Percentiles rank a stretch among this genome's conserved stretches.
These are phyloP conservation scores for Piaya cayana DNA, from an alignment of 2,113 vertebrate species.

Conservation along the genomic window DNA sequence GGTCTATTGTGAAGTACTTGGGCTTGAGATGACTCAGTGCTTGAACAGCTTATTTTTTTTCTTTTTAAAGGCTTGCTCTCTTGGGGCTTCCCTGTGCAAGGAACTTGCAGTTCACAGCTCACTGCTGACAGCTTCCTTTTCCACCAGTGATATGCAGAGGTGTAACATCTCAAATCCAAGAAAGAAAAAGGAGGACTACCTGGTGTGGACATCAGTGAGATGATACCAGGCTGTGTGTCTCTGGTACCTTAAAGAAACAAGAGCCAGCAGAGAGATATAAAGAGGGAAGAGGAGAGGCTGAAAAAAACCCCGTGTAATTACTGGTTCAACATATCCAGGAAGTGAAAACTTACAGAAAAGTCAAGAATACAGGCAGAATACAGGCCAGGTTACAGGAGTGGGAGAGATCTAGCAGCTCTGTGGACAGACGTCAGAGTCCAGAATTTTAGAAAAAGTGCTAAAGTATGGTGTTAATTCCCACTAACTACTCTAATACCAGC, in stretches of 20 bases:
- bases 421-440: neutral
- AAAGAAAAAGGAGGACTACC: neutral
- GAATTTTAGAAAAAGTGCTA: neutral
- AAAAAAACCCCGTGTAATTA: neutral
- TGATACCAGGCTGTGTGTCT: neutral
- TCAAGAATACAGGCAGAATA: neutral
- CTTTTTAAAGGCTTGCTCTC: neutral
- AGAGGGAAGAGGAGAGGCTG: neutral
- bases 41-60: neutral
- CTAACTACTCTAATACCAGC: neutral
- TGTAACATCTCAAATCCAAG: neutral
- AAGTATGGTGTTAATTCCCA: neutral
- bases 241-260: neutral
- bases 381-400: neutral
- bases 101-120: neutral
- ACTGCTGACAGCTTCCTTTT: neutral
- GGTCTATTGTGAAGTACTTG: neutral
- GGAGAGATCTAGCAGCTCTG: neutral
- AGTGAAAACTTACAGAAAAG: neutral
- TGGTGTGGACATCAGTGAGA: neutral
- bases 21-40: neutral
- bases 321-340: neutral
- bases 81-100: accelerated
- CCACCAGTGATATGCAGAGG: neutral
- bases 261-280: neutral